phyloP scores from a whole-genome alignment of 2,888 invertebrate genomes.

The Tigriopus californicus region DNA sequence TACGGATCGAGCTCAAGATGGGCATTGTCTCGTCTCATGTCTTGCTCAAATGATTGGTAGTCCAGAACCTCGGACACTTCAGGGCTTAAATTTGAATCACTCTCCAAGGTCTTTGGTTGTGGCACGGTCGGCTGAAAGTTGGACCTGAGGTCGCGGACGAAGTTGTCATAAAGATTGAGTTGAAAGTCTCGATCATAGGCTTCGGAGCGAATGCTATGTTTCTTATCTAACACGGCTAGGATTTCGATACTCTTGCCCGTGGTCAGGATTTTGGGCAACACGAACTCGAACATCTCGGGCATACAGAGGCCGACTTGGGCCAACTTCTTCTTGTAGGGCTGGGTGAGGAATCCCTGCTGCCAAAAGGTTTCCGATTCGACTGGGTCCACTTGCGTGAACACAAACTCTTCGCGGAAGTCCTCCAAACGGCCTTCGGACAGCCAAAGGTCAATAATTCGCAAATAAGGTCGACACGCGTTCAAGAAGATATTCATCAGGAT shows the following conservation, averaged over 20 bases:
- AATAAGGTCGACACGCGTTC: background rate
- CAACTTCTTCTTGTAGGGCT: background rate
- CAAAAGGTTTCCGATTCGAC: background rate
- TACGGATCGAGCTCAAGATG: background rate
- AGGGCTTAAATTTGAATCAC: no score
- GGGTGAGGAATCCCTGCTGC: background rate
- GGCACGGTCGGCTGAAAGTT: no score
- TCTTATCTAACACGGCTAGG: background rate
- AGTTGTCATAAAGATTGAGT: no score
- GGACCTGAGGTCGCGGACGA: no score
- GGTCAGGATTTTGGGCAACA: background rate
- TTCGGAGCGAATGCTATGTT: background rate
- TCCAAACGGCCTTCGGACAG: conserved; percentile 5
- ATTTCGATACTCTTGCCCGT: background rate
- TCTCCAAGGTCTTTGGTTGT: no score
- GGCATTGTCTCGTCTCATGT: no score
- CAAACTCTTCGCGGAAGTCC: conserved; percentile 10
- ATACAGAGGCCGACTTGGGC: background rate
- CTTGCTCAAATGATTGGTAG: no score
- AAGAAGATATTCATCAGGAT: background rate
- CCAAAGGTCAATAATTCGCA: conserved; percentile 7
- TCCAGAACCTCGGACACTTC: no score
- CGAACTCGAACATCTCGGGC: background rate
- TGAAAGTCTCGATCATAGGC: no score
- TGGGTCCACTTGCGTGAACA: background rate